phyloP scores from a whole-genome alignment of 2,113 vertebrate genomes.

The Corythaixoides concolor region DNA sequence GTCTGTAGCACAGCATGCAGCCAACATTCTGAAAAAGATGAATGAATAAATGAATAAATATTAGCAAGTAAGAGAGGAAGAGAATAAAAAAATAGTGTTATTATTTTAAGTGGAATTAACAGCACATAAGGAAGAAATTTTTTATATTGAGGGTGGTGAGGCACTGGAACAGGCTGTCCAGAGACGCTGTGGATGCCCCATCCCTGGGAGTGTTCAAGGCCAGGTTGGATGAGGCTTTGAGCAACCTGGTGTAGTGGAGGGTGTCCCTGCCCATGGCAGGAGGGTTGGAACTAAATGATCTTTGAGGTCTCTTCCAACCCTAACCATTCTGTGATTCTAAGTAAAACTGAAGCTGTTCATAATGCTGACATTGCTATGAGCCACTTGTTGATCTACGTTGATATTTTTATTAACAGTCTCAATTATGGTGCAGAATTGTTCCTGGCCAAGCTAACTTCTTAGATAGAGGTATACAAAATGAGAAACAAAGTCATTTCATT shows the following conservation, averaged over 20 bases:
- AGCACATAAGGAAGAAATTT: neutral
- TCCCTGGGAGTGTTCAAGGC: no score
- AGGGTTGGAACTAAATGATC: no score
- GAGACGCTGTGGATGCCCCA: no score
- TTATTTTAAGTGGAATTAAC: neutral
- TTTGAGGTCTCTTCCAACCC: no score
- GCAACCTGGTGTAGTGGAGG: no score
- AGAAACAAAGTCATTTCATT: neutral
- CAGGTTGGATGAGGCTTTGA: no score
- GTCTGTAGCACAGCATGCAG: neutral
- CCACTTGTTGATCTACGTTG: neutral
- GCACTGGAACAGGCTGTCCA: no score
- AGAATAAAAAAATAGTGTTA: neutral
- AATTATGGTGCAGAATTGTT: neutral
- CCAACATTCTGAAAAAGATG: neutral
- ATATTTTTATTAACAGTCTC: neutral
- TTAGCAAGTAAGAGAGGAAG: neutral
- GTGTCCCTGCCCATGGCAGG: no score
- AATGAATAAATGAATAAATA: neutral
- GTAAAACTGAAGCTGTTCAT: neutral
- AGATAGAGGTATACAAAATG: neutral
- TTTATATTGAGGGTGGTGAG: no score
- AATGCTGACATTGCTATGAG: neutral
- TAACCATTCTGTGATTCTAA: neutral
- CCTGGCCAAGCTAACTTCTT: neutral